Evolutionary conservation across 2,797 vertebrate species (phyloP), one percentile per base, ranked within the genome.

Genomic region (Lophius americanus): DNA sequence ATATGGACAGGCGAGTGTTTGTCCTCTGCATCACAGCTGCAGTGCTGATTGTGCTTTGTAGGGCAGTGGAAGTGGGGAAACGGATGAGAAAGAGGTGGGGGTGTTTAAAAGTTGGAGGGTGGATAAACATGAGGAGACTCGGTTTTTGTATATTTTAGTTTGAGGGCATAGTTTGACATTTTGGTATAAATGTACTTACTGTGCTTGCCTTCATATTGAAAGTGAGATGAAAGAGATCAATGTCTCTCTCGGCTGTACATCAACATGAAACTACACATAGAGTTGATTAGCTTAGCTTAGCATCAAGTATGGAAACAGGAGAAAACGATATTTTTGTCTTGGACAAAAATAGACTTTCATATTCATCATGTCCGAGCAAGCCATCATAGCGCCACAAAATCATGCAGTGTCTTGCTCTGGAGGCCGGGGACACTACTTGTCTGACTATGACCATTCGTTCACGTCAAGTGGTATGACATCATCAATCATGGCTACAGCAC

Each of bases 1-100:
- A 32, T 98, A 98, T 73, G 97, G 96, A 83, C 97, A 98, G 92
- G 96, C 72, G 4, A 84, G 83, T 84, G 60, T 77, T 47, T 85
- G 81, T 86, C 37, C 52, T 13, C 10, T 0, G 12, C 9, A 3
- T n/a, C 73, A 14, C 73, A 61, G 73, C 79, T 79, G 76, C 52
- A 41, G 54, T 0, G 53, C 67, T 51, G 69, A 47, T 4, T 43
- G 23, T 39, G 68, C 59, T 74, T 62, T 55, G 52, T 10, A 33
- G 60, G 49, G n/a, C 42, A 1, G 11, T 23, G 51, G 53, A 55
- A 43, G 60, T 8, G 14, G 66, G 7, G 47, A 48, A 51, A 42
- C 36, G 4, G 1, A 51, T 9, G 5, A 36, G 9, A 36, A 7
- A 43, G 32, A 37, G 37, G 33, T 6, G 32, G 37, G 47, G 38